These are phyloP conservation scores for Chromoteleia sp. DNA, from an alignment of 2,888 invertebrate genomes.

Conservation along the genomic window DNA sequence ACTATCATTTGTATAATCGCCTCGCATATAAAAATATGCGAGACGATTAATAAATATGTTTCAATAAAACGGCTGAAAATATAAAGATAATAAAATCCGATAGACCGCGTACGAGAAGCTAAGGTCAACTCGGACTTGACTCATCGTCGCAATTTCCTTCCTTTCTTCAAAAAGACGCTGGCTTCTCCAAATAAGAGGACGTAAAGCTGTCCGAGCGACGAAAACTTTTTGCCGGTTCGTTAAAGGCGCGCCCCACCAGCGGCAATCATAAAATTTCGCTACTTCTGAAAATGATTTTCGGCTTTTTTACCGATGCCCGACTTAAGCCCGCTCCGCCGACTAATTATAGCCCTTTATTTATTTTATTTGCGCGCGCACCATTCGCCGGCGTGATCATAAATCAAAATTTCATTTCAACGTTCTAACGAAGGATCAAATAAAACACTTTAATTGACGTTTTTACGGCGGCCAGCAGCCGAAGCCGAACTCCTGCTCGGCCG, in stretches of 20 bases:
- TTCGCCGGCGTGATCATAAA: constrained; percentile 79
- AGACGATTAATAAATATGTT: no score
- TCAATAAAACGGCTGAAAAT: no score
- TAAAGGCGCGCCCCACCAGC: constrained; percentile 31
- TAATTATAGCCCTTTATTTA: constrained; percentile 84
- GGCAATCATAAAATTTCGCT: constrained; percentile 66
- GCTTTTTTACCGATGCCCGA: constrained; percentile 56
- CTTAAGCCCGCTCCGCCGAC: constrained; percentile 75
- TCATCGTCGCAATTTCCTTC: constrained; percentile 13
- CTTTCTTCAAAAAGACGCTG: constrained; percentile 23
- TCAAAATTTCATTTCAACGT: constrained; percentile 85
- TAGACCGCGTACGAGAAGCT: no score
- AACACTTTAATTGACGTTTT: constrained; percentile 85
- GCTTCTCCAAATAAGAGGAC: constrained; percentile 29
- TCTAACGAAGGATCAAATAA: constrained; percentile 85
- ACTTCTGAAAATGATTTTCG: constrained; percentile 69
- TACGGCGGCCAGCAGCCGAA: constrained; percentile 84
- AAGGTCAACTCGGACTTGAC: not conserved
- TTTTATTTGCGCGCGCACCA: constrained; percentile 80
- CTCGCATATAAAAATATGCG: no score
- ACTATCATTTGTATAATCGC: no score
- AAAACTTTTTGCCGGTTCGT: constrained; percentile 59
- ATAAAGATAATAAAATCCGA: no score
- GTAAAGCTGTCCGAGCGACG: constrained; percentile 43
- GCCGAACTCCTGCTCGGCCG: constrained; percentile 79